phyloP scores from a whole-genome alignment of 2,888 invertebrate genomes.

The Pyrrhia umbra region DNA sequence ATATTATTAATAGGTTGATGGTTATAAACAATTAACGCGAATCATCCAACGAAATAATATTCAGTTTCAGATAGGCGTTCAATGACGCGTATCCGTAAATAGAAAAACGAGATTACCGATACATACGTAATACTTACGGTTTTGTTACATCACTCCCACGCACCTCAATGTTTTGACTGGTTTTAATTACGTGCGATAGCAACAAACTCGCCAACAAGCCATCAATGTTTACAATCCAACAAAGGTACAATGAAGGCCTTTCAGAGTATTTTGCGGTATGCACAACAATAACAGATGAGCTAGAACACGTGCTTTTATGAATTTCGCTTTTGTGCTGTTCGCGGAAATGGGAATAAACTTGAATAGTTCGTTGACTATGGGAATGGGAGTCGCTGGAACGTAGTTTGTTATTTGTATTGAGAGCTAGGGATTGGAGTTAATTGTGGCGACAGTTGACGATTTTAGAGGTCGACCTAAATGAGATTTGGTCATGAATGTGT shows the following conservation, averaged over 20 bases:
- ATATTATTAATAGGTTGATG: too few species aligned
- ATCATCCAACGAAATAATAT: conserved; percentile 17
- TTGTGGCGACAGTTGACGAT: background rate
- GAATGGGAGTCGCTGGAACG: conserved; percentile 3
- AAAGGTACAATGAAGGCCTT: conserved; percentile 77
- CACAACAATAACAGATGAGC: conserved; percentile 79
- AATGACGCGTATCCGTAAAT: conserved; percentile 46
- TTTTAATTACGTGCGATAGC: conserved; percentile 73
- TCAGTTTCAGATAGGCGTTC: conserved; percentile 28
- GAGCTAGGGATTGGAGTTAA: conserved; percentile 6
- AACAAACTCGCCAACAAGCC: conserved; percentile 64
- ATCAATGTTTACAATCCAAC: conserved; percentile 71
- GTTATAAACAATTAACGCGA: conserved; percentile 8
- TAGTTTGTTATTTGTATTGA: conserved; percentile 15
- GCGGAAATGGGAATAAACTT: conserved; percentile 50
- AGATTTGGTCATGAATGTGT: background rate
- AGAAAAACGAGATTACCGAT: conserved; percentile 53
- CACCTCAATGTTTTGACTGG: conserved; percentile 63
- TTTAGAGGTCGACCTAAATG: background rate
- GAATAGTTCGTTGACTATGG: conserved; percentile 25
- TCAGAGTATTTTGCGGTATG: conserved; percentile 75
- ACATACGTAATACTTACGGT: conserved; percentile 51
- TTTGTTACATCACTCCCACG: conserved; percentile 50
- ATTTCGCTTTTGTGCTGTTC: conserved; percentile 59
- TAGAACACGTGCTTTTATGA: conserved; percentile 61